These are phyloP conservation scores for Pyrrhia umbra DNA, from an alignment of 2,888 invertebrate species.

Conservation along the genomic window DNA sequence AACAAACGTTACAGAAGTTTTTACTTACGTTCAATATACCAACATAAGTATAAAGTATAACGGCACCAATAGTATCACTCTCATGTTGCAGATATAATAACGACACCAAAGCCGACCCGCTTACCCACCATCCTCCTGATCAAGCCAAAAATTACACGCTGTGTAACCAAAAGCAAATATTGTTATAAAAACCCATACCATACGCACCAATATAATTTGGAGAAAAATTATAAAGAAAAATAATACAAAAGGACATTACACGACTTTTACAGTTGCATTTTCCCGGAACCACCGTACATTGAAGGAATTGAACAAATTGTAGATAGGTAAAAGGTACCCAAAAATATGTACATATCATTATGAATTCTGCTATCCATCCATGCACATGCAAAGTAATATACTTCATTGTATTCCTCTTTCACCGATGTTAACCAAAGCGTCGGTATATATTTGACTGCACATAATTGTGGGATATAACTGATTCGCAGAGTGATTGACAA, in stretches of 20 bases:
- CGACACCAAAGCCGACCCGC: slow-evolving; percentile 73
- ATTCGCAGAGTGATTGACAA: background rate
- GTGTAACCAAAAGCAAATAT: slow-evolving; percentile 69
- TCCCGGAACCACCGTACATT: slow-evolving; percentile 34
- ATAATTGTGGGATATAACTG: slow-evolving; percentile 1
- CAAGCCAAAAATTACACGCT: slow-evolving; percentile 76
- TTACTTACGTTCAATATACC: slow-evolving; percentile 77
- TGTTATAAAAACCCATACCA: slow-evolving; percentile 61
- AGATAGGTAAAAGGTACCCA: slow-evolving; percentile 26
- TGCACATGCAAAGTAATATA: slow-evolving; percentile 61
- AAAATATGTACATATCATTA: slow-evolving; percentile 27
- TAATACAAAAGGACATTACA: slow-evolving; percentile 28
- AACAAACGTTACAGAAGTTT: slow-evolving; percentile 69
- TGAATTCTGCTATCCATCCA: slow-evolving; percentile 45
- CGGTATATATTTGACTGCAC: slow-evolving; percentile 37
- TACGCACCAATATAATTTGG: slow-evolving; percentile 42
- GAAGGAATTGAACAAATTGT: slow-evolving; percentile 6
- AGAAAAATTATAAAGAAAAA: slow-evolving; percentile 38
- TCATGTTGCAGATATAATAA: slow-evolving; percentile 63
- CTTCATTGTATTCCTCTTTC: slow-evolving; percentile 10
- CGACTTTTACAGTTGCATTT: slow-evolving; percentile 18
- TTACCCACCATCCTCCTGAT: slow-evolving; percentile 67
- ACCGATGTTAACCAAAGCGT: slow-evolving; percentile 21
- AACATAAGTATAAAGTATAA: slow-evolving; percentile 51
- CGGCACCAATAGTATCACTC: slow-evolving; percentile 73